phyloP scores from a whole-genome alignment of 2,888 invertebrate genomes.

The Thereva unica region DNA sequence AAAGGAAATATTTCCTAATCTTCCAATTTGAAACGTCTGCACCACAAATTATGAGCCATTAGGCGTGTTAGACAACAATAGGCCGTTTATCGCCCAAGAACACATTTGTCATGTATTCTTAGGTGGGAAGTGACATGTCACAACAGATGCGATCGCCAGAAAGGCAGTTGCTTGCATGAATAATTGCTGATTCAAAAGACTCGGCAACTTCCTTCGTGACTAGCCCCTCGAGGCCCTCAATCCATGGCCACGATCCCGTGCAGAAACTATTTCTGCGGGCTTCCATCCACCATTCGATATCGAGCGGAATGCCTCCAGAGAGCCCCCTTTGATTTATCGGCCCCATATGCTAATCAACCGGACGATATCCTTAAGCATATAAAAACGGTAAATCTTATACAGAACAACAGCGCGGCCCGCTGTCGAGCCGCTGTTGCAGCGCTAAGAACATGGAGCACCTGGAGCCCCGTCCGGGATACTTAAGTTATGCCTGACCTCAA shows the following conservation, averaged over 20 bases:
- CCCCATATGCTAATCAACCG: constrained; percentile 22
- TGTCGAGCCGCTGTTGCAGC: background rate
- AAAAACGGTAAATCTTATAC: constrained; percentile 21
- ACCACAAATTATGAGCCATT: no score
- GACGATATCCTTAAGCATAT: constrained; percentile 16
- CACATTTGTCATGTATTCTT: no score
- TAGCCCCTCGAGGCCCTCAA: no score
- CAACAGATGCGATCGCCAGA: constrained; percentile 14
- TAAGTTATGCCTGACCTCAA: constrained; percentile 27
- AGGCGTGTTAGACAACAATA: no score
- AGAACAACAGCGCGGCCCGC: background rate
- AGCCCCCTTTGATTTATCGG: constrained; percentile 14
- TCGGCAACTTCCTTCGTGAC: no score
- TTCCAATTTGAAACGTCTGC: no score
- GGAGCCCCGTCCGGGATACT: constrained; percentile 14
- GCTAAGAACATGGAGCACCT: constrained; percentile 7
- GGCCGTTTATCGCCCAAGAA: no score
- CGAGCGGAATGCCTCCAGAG: no score
- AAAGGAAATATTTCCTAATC: no score
- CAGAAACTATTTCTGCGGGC: no score
- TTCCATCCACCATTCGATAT: no score
- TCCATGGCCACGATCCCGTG: no score
- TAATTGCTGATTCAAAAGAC: background rate
- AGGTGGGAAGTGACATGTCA: background rate
- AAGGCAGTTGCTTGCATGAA: constrained; percentile 8